These are phyloP conservation scores for Sarcophilus harrisii DNA, from an alignment of 2,797 vertebrate species.

Conservation along the genomic window DNA sequence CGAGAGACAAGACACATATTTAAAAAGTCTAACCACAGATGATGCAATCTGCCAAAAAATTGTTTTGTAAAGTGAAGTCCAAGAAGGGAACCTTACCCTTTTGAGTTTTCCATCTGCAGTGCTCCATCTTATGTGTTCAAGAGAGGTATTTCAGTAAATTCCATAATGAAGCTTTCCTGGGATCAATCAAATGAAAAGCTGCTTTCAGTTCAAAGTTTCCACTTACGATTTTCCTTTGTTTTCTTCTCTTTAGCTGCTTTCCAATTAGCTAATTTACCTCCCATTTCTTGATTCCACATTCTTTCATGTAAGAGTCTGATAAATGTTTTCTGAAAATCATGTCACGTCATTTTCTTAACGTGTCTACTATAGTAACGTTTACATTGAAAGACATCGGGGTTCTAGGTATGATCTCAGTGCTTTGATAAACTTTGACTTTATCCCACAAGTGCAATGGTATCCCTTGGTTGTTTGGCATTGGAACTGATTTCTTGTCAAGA, in stretches of 20 bases:
- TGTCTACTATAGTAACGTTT: background rate
- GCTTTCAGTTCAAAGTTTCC: conserved; percentile 39
- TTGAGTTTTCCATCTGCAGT: background rate
- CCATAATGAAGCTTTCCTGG: conserved; percentile 6
- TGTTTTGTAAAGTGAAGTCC: background rate
- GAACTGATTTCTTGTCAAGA: conserved; percentile 47
- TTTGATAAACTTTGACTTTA: conserved; percentile 59
- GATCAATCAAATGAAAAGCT: conserved; percentile 36
- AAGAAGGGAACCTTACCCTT: conserved; percentile 33
- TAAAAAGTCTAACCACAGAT: conserved; percentile 8
- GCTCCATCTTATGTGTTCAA: conserved; percentile 26
- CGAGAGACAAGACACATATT: background rate
- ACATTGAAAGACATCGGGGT: conserved; percentile 41
- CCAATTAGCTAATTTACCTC: conserved; percentile 23
- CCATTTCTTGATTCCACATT: conserved; percentile 24
- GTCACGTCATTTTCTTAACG: conserved; percentile 35
- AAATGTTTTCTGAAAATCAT: conserved; percentile 37
- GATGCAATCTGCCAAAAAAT: background rate
- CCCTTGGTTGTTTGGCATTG: conserved; percentile 29
- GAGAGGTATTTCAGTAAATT: conserved; percentile 30
- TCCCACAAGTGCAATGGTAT: background rate
- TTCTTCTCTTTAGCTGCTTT: conserved; percentile 62
- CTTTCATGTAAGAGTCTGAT: conserved; percentile 21
- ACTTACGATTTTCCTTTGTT: conserved; percentile 47
- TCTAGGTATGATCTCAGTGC: conserved; percentile 23